Evolutionary conservation across 2,113 vertebrate genomes (phyloP), one percentile per base, ranked within the genome.

Genomic region (Stigmatopora nigra): DNA sequence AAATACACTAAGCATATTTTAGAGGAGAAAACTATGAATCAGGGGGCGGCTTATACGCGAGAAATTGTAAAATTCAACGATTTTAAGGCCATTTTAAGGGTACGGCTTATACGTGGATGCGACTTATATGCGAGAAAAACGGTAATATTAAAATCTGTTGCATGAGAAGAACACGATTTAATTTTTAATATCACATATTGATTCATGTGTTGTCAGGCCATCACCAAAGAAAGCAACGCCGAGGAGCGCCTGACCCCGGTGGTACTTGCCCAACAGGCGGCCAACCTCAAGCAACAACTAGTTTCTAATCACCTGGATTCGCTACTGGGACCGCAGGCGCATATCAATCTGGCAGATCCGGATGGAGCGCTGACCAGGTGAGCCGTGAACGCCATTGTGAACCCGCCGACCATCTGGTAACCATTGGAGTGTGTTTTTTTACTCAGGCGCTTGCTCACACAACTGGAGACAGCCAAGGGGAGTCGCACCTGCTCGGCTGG

Each of bases 351-450:
- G 12, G 89, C 93, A 0, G 95, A 98, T 84, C 95, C 95, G 0
- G 92, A 96, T 10, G 94, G 96, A 46, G 95, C 95, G 1, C 88
- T 98, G 64, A 92, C 94, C 80, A 94, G 95, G 96, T 98, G 82
- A 87, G 93, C 75, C 46, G 62, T 16, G 20, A 55, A 25, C 52
- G 1, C 51, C 51, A 3, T 52, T n/a, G 49, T 8, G 19, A 41
- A 41, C 38, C n/a, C n/a, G 16, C n/a, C 3, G 57, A 59, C 17
- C 17, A 16, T 12, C 19, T 22, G 7, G 2, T 7, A 22, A 61
- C 38, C 41, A 61, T 45, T 19, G 22, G 38, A 7, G 12, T 19
- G 7, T 19, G 17, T 71, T 25, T 69, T 63, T 69, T 63, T 38
- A 49, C 46, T 19, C 84, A 98, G 96, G 86, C 93, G 93, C 73